These are phyloP conservation scores for Lepus townsendii DNA, from an alignment of 2,797 vertebrate species.

Conservation along the genomic window DNA sequence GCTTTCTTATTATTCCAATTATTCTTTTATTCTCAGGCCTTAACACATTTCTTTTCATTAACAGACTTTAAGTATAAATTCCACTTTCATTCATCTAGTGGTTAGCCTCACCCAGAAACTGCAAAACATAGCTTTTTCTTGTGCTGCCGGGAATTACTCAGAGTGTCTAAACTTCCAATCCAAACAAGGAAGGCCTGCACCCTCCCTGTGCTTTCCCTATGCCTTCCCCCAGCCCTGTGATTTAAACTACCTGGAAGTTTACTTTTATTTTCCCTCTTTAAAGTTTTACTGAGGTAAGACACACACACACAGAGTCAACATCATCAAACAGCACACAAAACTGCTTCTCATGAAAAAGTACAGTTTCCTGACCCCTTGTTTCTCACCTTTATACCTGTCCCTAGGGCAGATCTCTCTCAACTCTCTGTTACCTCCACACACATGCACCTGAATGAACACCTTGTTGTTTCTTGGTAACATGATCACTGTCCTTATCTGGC, in stretches of 20 bases:
- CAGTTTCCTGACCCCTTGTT: background rate
- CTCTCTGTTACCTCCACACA: background rate
- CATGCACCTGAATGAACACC: background rate
- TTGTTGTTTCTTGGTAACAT: background rate
- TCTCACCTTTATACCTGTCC: background rate
- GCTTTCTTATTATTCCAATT: background rate
- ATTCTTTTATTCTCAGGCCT: background rate
- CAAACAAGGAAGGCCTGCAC: background rate
- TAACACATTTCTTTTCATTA: slow-evolving; percentile 11
- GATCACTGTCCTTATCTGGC: background rate
- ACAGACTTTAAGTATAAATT: background rate
- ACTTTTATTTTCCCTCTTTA: background rate
- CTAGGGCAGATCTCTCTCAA: background rate
- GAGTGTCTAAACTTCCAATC: background rate
- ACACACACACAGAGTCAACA: background rate
- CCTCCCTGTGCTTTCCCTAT: background rate
- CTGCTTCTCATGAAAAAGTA: background rate
- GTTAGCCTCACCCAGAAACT: background rate
- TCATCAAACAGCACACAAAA: background rate
- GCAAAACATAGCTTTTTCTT: background rate
- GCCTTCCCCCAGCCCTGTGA: background rate
- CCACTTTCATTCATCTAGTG: background rate
- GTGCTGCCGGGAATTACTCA: background rate
- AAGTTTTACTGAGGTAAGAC: background rate
- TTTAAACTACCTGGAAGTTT: background rate